A percentile compares a stretch with the other conserved stretches of the same genome.
Evolutionary conservation across 2,113 vertebrate species (phyloP).

Genomic region (Stigmatopora nigra): DNA sequence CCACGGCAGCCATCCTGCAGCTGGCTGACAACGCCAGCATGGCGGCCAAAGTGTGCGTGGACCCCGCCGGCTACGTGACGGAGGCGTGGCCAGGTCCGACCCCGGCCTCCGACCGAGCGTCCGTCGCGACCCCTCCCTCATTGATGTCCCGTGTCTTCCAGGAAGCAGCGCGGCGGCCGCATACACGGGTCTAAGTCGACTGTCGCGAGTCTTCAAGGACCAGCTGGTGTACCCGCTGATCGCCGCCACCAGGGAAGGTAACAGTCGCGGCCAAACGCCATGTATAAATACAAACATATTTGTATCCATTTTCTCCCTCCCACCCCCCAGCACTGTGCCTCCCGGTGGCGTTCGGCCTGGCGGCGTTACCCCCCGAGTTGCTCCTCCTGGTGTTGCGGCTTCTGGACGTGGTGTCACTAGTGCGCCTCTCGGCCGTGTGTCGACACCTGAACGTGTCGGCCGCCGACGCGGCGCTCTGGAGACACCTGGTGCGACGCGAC

Average conservation of each 20-base stretch:
- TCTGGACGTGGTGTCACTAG: slow-evolving; percentile 76
- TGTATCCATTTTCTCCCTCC: too few species aligned
- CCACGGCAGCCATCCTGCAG: slow-evolving; percentile 75
- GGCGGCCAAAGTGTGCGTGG: slow-evolving; percentile 76
- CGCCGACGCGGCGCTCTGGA: slow-evolving; percentile 82
- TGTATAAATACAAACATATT: too few species aligned
- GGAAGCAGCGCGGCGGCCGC: slow-evolving; percentile 69
- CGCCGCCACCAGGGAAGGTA: slow-evolving; percentile 87
- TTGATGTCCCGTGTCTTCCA: slow-evolving; percentile 28
- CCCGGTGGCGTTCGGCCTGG: slow-evolving; percentile 83
- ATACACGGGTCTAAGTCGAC: slow-evolving; percentile 81
- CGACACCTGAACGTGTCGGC: slow-evolving; percentile 68
- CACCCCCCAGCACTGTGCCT: slow-evolving; percentile 78
- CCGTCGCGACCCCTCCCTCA: slow-evolving; percentile 1
- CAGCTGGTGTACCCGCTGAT: slow-evolving; percentile 88
- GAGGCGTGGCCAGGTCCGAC: slow-evolving; percentile 71
- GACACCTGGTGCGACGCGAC: slow-evolving; percentile 81
- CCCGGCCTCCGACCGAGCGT: not conserved
- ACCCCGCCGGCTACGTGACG: slow-evolving; percentile 71
- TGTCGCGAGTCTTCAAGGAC: slow-evolving; percentile 90
- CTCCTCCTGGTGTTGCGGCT: slow-evolving; percentile 83
- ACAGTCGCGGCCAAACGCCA: not conserved
- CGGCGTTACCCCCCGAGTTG: slow-evolving; percentile 84
- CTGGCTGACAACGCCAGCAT: slow-evolving; percentile 65
- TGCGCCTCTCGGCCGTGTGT: slow-evolving; percentile 77